A percentile compares a stretch with the other conserved stretches of the same genome.
Conservation (phyloP, 53 echinoderm and acorn worm species). For the Temnopleurus reevesii region DNA sequence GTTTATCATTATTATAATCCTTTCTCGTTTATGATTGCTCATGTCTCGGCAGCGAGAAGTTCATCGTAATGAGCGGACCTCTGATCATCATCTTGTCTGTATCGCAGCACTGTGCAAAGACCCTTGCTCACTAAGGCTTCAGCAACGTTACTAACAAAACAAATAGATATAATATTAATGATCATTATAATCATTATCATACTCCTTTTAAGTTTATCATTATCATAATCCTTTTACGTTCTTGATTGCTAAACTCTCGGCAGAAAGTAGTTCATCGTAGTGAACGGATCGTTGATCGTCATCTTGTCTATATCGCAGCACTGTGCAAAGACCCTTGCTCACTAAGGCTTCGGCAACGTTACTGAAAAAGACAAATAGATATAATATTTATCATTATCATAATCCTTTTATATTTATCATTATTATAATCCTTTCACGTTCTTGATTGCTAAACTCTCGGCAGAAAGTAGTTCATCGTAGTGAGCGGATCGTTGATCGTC, state of each 20-base stretch:
- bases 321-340: conserved; percentile 91
- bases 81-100: conserved; percentile 96
- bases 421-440: conserved; percentile 94
- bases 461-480: no score
- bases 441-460: conserved; percentile 91
- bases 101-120: conserved; percentile 83
- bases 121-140: conserved; percentile 97
- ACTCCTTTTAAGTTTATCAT: no score
- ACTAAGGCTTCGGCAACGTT: conserved; percentile 96
- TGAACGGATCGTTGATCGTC: conserved; percentile 97
- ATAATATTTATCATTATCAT: no score
- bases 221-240: conserved; percentile 94
- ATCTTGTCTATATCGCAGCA: conserved; percentile 88
- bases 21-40: conserved; percentile 94
- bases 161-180: not conserved
- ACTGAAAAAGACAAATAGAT: no score
- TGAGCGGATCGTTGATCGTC: conserved; percentile 97
- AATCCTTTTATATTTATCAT: no score
- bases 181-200: no score
- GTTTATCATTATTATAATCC: conserved; percentile 97
- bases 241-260: conserved; percentile 91
- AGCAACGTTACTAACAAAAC: conserved; percentile 76
- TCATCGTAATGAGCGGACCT: conserved; percentile 94
- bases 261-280: no score
- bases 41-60: conserved; percentile 82